Evolutionary conservation across 1,140 invertebrate species (phyloP).

Genomic region (Anadara kagoshimensis): DNA sequence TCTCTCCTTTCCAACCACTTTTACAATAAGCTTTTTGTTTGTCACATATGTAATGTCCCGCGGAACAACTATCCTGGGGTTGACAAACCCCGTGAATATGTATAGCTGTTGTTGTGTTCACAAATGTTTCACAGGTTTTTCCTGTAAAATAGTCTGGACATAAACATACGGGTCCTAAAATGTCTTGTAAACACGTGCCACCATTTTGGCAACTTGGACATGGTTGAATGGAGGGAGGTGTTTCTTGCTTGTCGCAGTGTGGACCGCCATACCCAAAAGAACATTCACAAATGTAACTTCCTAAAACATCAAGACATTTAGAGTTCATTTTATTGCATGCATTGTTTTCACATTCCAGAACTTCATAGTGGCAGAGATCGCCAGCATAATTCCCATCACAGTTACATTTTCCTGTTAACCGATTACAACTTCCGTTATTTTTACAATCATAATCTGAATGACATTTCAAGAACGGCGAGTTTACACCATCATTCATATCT

Average conservation of each 20-base stretch:
- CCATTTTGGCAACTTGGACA: conserved; percentile 32
- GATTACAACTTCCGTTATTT: conserved; percentile 19
- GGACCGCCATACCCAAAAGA: conserved; percentile 8
- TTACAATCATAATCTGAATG: background rate
- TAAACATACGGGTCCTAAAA: conserved; percentile 13
- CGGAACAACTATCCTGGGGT: conserved; percentile 1
- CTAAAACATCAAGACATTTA: conserved; percentile 24
- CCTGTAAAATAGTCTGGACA: conserved; percentile 7
- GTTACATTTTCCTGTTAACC: background rate
- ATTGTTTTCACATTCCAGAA: conserved; percentile 20
- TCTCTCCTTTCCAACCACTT: conserved; percentile 20
- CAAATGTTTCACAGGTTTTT: conserved; percentile 1
- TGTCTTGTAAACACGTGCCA: conserved; percentile 12
- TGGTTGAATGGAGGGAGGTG: background rate
- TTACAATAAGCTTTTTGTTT: conserved; percentile 7
- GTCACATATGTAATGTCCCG: conserved; percentile 18
- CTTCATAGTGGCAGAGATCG: conserved; percentile 22
- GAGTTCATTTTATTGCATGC: conserved; percentile 14
- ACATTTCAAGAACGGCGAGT: no score
- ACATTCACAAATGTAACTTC: conserved; percentile 28
- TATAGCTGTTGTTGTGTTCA: background rate
- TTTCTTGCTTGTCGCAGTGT: conserved; percentile 12
- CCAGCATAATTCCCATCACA: conserved; percentile 15
- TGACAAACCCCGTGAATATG: conserved; percentile 13
- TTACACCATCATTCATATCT: no score